Evolutionary conservation across 2,888 invertebrate genomes (phyloP), one percentile per base, ranked within the genome.

Genomic region (Teleiodes luculella): DNA sequence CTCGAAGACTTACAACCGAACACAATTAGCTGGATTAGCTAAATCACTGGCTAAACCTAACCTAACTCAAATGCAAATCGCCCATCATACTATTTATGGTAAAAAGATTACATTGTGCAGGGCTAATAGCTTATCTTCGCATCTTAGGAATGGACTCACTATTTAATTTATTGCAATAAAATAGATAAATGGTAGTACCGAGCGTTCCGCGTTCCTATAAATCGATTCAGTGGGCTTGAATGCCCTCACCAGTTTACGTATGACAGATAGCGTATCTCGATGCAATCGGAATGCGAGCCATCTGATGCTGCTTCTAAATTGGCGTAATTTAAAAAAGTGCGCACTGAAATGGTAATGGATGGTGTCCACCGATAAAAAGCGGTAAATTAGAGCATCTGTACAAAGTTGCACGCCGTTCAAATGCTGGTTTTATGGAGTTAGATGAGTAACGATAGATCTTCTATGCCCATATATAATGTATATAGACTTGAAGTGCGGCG

Each of bases 111-210:
- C 87, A 88, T 89, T 89, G 88, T 89, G 78, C 75, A 65, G 62
- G 70, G 65, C 66, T 74, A 76, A 80, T 80, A 78, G 77, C 78
- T 81, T 89, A 88, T 87, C 86, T 83, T 67, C 64, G 68, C 71
- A 87, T 87, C 83, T 82, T 66, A 61, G 67, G 72, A 83, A 82
- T 79, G 78, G 80, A 75, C 77, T 76, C 77, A 78, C 72, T 72
- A 75, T 86, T 83, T 86, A 86, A 86, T 85, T 87, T 87, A 87
- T 87, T 77, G 86, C 80, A 83, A 86, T 86, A 85, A 81, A 85
- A 80, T 78, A 84, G 84, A 84, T 85, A 86, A 82, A 86, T 82
- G 76, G 76, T 70, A 64, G 76, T 73, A 74, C 72, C 70, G 63
- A 63, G 71, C 80, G 76, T 83, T 86, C 86, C 86, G 87, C 86